Percentiles rank a stretch among this genome's conserved stretches.
phyloP scores from a whole-genome alignment of 2,888 invertebrate species.

The Neuroscelio doddi region DNA sequence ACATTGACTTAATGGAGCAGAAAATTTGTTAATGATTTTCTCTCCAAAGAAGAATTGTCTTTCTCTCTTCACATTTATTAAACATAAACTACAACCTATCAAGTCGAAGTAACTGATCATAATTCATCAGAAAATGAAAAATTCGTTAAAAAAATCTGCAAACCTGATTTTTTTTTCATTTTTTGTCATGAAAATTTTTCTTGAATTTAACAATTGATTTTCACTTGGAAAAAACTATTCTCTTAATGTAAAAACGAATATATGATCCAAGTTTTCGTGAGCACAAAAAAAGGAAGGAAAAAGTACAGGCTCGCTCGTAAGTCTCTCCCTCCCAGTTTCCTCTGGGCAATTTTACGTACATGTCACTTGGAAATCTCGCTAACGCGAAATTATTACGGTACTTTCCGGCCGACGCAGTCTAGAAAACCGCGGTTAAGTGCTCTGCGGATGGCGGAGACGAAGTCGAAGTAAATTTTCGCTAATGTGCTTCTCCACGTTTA shows the following conservation, averaged over 20 bases:
- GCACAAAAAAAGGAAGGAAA: conserved; percentile 6
- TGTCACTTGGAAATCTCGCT: conserved; percentile 44
- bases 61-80: neutral
- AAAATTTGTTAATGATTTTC: conserved; percentile 26
- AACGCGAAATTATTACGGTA: conserved; percentile 55
- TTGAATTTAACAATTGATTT: too few species aligned
- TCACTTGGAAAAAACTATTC: too few species aligned
- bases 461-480: conserved; percentile 51
- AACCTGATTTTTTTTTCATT: too few species aligned
- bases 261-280: neutral
- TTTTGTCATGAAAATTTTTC: too few species aligned
- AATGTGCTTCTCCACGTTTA: conserved; percentile 49
- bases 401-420: conserved; percentile 48
- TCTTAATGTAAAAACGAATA: too few species aligned
- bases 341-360: conserved; percentile 22
- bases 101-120: too few species aligned
- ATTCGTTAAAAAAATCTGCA: too few species aligned
- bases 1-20: conserved; percentile 27
- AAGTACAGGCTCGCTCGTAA: conserved; percentile 17
- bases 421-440: conserved; percentile 54
- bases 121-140: too few species aligned
- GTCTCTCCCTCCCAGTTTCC: conserved; percentile 2
- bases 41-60: neutral
- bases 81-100: too few species aligned
- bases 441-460: conserved; percentile 45